Conservation (phyloP, 2,888 invertebrate genomes). For the Temnothorax rugatulus region DNA sequence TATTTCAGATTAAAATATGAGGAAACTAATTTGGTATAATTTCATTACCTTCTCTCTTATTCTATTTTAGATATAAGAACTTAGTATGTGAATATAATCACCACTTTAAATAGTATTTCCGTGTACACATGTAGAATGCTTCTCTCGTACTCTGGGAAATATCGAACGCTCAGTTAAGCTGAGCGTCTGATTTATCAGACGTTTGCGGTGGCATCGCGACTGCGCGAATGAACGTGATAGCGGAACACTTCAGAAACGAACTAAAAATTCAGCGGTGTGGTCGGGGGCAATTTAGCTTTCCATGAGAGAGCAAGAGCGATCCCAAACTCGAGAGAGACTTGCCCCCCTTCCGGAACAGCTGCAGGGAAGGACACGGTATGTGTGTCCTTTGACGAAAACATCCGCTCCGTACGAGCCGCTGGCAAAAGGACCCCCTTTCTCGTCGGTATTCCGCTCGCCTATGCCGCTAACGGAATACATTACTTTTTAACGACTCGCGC, state of each 20-base stretch:
- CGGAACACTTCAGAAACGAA: conserved; percentile 44
- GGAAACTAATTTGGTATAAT: not conserved
- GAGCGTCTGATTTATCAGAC: conserved; percentile 1
- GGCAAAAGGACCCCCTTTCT: conserved; percentile 49
- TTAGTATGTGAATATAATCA: not conserved
- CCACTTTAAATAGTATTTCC: not conserved
- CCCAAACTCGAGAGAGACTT: conserved; percentile 23
- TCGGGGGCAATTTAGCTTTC: conserved; percentile 68
- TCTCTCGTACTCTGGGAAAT: conserved; percentile 1
- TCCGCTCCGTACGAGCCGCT: conserved; percentile 42
- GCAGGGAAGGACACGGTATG: conserved; percentile 26
- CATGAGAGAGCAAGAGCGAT: conserved; percentile 22
- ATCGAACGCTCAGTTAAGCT: conserved; percentile 58
- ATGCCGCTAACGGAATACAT: conserved; percentile 70
- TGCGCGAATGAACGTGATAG: conserved; percentile 35
- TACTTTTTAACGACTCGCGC: conserved; percentile 64
- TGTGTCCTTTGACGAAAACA: conserved; percentile 63
- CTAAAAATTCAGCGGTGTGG: conserved; percentile 66
- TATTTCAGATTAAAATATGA: not conserved
- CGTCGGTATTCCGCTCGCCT: conserved; percentile 41
- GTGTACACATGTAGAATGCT: not conserved
- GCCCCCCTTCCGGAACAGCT: not conserved
- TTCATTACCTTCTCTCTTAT: not conserved
- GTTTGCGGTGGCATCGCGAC: not conserved
- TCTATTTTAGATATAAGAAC: not conserved